These are phyloP conservation scores for Planococcus citri DNA, from an alignment of 1,140 invertebrate species.

Conservation along the genomic window DNA sequence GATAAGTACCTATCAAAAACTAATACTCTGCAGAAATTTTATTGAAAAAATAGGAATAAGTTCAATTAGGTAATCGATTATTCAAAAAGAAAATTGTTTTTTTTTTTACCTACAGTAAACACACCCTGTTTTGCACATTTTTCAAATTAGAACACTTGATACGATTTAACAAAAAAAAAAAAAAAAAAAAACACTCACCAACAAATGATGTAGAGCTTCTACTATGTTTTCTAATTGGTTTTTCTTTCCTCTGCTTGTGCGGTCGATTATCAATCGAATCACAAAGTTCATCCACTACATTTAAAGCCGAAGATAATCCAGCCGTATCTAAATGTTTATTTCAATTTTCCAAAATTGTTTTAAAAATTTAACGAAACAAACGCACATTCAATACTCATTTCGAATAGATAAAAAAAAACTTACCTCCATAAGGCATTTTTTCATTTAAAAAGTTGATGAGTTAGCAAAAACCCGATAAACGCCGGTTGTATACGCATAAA, in stretches of 20 bases:
- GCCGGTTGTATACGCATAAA: background rate
- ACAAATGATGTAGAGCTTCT: background rate
- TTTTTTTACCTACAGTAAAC: too few species aligned
- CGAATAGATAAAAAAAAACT: background rate
- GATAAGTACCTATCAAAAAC: too few species aligned
- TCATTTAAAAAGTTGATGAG: background rate
- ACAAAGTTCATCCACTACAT: conserved; percentile 8
- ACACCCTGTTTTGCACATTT: too few species aligned
- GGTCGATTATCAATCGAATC: conserved; percentile 5
- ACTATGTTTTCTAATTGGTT: background rate
- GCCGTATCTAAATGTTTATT: background rate
- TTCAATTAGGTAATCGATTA: too few species aligned
- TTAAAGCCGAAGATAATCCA: conserved; percentile 2
- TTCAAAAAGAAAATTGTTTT: too few species aligned
- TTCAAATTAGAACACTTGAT: too few species aligned
- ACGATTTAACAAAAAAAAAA: too few species aligned
- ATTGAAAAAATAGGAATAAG: too few species aligned
- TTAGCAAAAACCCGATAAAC: background rate
- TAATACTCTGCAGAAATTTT: too few species aligned
- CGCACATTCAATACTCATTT: background rate
- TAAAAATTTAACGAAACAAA: background rate
- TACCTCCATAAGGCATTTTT: conserved; percentile 15
- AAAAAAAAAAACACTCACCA: background rate
- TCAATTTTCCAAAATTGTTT: background rate
- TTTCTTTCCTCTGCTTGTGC: background rate